Evolutionary conservation across 2,888 invertebrate genomes (phyloP).

Genomic region (Aethes cnicana): DNA sequence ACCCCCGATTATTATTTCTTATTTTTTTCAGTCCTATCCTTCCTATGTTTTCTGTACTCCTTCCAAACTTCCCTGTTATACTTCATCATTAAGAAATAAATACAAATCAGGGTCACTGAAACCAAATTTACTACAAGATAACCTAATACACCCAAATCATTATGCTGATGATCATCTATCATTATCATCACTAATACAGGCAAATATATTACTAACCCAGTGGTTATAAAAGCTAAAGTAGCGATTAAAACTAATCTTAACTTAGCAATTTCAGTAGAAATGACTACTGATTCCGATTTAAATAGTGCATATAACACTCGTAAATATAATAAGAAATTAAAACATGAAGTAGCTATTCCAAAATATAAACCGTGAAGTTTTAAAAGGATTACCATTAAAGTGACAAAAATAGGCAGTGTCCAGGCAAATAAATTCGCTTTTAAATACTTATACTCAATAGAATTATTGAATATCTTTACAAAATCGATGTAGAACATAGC

Average conservation of each 20-base stretch:
- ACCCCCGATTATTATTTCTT: not conserved
- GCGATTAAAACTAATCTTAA: conserved; percentile 11
- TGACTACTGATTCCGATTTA: conserved; percentile 11
- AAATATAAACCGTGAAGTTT: conserved; percentile 25
- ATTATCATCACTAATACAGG: conserved; percentile 27
- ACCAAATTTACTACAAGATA: conserved; percentile 22
- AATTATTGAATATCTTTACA: conserved; percentile 21
- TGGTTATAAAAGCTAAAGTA: conserved; percentile 21
- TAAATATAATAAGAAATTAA: conserved; percentile 25
- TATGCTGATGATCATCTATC: conserved; percentile 25
- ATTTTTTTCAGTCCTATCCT: not conserved
- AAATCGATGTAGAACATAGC: conserved; percentile 28
- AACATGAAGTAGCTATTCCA: conserved; percentile 27
- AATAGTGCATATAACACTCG: conserved; percentile 21
- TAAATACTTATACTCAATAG: conserved; percentile 21
- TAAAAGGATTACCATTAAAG: conserved; percentile 20
- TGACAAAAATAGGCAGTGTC: conserved; percentile 17
- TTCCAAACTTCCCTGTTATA: conserved; percentile 22
- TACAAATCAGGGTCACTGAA: conserved; percentile 12
- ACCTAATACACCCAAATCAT: conserved; percentile 26
- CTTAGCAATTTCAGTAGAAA: conserved; percentile 11
- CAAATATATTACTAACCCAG: conserved; percentile 22
- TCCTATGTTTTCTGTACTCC: conserved; percentile 8
- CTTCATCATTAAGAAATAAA: conserved; percentile 30
- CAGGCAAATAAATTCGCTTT: conserved; percentile 27